A percentile compares a stretch with the other conserved stretches of the same genome.
Evolutionary conservation across 2,797 vertebrate species (phyloP).

Genomic region (Pangasius krempfi): DNA sequence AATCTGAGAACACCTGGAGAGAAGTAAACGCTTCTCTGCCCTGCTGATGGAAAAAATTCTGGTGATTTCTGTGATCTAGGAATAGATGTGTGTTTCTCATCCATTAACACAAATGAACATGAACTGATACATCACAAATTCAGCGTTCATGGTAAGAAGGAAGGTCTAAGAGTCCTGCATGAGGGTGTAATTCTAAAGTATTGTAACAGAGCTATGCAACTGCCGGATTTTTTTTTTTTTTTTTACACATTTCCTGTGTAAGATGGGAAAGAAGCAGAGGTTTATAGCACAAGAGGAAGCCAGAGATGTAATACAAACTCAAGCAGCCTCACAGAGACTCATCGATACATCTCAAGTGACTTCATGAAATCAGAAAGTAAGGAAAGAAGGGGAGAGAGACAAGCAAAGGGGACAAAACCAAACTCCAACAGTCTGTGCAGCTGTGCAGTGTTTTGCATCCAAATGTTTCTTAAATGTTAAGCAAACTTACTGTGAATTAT

Average conservation of each 20-base stretch:
- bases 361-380: conserved; percentile 37
- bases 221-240: conserved; percentile 36
- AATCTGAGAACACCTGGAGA: conserved; percentile 18
- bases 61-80: neutral
- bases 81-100: conserved; percentile 4
- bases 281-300: conserved; percentile 66
- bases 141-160: neutral
- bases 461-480: conserved; percentile 18
- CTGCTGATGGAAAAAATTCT: neutral
- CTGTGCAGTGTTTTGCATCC: neutral
- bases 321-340: conserved; percentile 58
- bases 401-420: conserved; percentile 6
- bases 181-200: conserved; percentile 6
- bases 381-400: conserved; percentile 33
- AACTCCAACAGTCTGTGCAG: conserved; percentile 20
- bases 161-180: neutral
- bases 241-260: conserved; percentile 70
- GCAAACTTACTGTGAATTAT: conserved; percentile 21
- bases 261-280: conserved; percentile 64
- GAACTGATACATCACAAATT: neutral
- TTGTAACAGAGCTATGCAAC: conserved; percentile 45
- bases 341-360: conserved; percentile 61
- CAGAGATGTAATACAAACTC: conserved; percentile 70
- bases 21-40: neutral
- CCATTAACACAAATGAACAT: neutral